Evolutionary conservation across 2,113 vertebrate genomes (phyloP), one percentile per base, ranked within the genome.

Genomic region (Lepus timidus): DNA sequence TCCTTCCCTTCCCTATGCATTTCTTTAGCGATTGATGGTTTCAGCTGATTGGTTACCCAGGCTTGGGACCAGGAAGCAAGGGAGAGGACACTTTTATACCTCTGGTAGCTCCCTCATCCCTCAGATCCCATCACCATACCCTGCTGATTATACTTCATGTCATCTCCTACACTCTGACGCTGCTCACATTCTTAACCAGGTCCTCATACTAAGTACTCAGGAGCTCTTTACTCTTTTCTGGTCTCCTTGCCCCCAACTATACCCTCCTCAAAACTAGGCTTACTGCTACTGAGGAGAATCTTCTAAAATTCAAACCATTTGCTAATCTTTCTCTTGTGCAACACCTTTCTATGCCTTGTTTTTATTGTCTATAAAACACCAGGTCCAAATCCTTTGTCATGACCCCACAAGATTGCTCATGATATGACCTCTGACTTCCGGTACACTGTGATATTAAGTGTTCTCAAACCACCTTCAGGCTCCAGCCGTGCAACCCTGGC

Each of bases 231-330:
- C 19, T 83, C 61, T 85, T 64, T 27, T 61, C 29, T n/a, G 23
- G 9, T 88, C 29, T 33, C 55, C 55, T 87, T 85, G 44, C 25
- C 65, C 83, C 62, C 22, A 19, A 0, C 61, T 49, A 64, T 44
- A 67, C 31, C 17, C 20, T 33, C n/a, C 82, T 85, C 44, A 51
- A 70, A 78, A 70, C n/a, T 13, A 64, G 58, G 9, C 27, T 80
- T 73, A 36, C 31, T 80, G 36, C 51, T 39, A 36, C 33, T 78
- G 9, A 19, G 49, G 58, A 89, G 80, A 74, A 65, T 16, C 76
- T 91, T 79, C 70, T 68, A 31, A 93, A 82, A 76, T 93, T 33
- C 33, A 81, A 94, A 74, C 20, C 85, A 96, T 71, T 44, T 44
- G 44, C 39, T 81, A 27, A 27, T 65, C 36, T 29, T 29, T 85